A percentile compares a stretch with the other conserved stretches of the same genome.
phyloP scores from a whole-genome alignment of 2,113 vertebrate genomes.

The Xiphias gladius region DNA sequence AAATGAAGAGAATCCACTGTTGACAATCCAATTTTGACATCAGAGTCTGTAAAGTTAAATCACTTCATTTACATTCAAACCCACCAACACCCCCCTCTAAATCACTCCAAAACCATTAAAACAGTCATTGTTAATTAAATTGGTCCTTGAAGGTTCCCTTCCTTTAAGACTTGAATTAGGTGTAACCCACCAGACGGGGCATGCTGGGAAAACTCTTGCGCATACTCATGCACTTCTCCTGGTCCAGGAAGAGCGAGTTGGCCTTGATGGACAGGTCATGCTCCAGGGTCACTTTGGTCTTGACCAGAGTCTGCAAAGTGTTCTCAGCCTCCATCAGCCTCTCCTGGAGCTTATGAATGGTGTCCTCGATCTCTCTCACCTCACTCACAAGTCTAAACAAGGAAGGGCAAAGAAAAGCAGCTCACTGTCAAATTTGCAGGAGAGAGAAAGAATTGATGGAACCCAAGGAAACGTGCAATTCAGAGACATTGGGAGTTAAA shows the following conservation, averaged over 20 bases:
- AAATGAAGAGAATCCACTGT: neutral
- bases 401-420: neutral
- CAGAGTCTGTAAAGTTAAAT: neutral
- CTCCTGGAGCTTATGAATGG: constrained; percentile 88
- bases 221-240: constrained; percentile 96
- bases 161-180: constrained; percentile 68
- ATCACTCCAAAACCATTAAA: constrained; percentile 46
- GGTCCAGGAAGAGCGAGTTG: constrained; percentile 93
- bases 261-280: constrained; percentile 93
- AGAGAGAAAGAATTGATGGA: neutral
- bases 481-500: too few relatives aligned
- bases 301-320: constrained; percentile 88
- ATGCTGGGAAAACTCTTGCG: constrained; percentile 92
- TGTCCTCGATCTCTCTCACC: constrained; percentile 91
- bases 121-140: neutral
- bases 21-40: neutral
- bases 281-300: constrained; percentile 89
- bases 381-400: constrained; percentile 89
- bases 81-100: constrained; percentile 24
- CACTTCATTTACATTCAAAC: constrained; percentile 3
- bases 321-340: constrained; percentile 89
- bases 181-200: constrained; percentile 87
- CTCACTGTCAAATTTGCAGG: neutral
- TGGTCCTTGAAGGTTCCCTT: neutral
- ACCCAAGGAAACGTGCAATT: neutral